Base-by-base conservation (phyloP, 2,888 invertebrate genomes). In the Melanophora roralis region DNA sequence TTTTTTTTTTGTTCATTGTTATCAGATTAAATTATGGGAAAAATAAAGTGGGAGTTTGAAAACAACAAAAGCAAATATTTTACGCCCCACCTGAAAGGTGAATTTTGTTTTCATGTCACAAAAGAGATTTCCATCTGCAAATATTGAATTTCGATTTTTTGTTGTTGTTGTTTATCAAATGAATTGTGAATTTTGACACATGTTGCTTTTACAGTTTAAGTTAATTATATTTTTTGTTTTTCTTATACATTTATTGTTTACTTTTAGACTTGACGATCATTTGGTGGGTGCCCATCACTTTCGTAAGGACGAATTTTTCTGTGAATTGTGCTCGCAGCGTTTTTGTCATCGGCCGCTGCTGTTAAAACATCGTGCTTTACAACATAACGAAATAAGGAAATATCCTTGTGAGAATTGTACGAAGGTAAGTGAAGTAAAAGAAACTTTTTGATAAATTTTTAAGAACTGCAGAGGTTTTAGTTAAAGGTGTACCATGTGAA, bases 341-440 rank as follows among this genome's bases (percentile, higher is more conserved):
- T 98, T 95, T 91, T 93, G 95, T 84, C 94, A 95, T 92, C 93
- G 95, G 55, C 94, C 95, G 0, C 92, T 96, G 81, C 91, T 97
- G 67, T 93, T 96, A 79, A 93, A 95, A 60, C 98, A 98, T 90
- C 94, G 95, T 72, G 94, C 95, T 1, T 91, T 95, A 57, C 93
- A 93, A 45, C 96, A 96, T 90, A 95, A 96, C 27, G 94, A 95
- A 88, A 93, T 94, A 78, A 93, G 96, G 84, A 95, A 95, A 88
- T 98, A 97, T 90, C 94, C 95, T 82, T 98, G 98, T 91, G 98
- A 98, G 89, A 97, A 97, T 89, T 97, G 96, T 88, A 93, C 94
- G 83, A 96, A 95, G 93, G 95, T 95, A 91, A 91, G 91, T 87
- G 67, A 78, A 27, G 27, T 27, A 27, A 3, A 5, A 27, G 3